A percentile compares a stretch with the other conserved stretches of the same genome.
Evolutionary conservation across 2,797 vertebrate species (phyloP).

Genomic region (Morelia viridis): DNA sequence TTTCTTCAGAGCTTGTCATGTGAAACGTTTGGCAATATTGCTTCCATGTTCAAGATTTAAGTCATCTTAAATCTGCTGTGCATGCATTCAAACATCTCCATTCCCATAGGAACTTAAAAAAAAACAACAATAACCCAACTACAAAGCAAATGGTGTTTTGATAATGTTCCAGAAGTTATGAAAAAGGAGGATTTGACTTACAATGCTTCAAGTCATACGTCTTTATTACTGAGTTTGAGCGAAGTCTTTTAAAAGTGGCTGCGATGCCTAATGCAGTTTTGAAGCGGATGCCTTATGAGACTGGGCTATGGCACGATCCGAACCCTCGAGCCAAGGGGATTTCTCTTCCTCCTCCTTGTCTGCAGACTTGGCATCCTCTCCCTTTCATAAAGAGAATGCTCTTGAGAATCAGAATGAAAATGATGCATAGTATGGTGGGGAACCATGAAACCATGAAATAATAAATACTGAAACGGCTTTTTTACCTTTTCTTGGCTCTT

Average conservation of each 20-base stretch:
- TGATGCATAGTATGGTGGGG: not conserved
- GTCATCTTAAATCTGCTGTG: not conserved
- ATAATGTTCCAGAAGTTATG: not conserved
- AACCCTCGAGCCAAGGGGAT: not conserved
- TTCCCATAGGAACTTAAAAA: slow-evolving; percentile 23
- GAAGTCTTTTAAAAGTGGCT: not conserved
- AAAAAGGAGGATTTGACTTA: slow-evolving; percentile 21
- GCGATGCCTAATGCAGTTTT: not conserved
- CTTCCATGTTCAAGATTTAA: not conserved
- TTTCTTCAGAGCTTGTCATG: not conserved
- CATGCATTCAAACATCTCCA: fast-evolving
- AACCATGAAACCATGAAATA: slow-evolving; percentile 35
- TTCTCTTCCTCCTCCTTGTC: not conserved
- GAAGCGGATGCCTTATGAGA: not conserved
- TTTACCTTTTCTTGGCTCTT: slow-evolving; percentile 32
- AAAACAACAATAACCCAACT: not conserved
- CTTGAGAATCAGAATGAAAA: slow-evolving; percentile 20
- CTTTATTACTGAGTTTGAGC: slow-evolving; percentile 17
- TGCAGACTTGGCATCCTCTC: slow-evolving; percentile 53
- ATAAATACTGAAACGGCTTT: slow-evolving; percentile 1
- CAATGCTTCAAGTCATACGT: not conserved
- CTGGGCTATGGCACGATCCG: slow-evolving; percentile 4
- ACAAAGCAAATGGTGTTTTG: slow-evolving; percentile 22
- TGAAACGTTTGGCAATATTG: not conserved
- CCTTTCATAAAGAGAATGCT: slow-evolving; percentile 27